Conservation (phyloP, 2,113 vertebrate species). For the Saguinus midas region DNA sequence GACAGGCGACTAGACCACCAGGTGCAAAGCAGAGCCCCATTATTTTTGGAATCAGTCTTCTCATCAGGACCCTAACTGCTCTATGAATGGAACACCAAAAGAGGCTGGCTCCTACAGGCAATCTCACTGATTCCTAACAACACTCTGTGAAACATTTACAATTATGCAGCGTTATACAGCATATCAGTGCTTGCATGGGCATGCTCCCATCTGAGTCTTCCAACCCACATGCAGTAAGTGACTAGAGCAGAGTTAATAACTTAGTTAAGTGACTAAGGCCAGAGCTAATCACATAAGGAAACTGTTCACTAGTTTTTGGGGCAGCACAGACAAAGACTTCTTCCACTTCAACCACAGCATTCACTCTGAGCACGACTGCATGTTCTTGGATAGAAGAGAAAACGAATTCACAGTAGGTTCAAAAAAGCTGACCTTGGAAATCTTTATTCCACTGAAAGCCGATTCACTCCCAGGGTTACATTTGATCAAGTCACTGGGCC, state of each 20-base stretch:
- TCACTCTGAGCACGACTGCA: not conserved
- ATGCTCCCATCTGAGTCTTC: not conserved
- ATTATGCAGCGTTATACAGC: not conserved
- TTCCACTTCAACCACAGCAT: accelerated
- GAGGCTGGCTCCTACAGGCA: not conserved
- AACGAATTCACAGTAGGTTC: not conserved
- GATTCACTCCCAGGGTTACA: not conserved
- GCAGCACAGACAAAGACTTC: not conserved
- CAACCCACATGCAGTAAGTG: accelerated
- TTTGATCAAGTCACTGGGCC: not conserved
- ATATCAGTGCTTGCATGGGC: too few relatives aligned
- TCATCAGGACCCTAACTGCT: not conserved
- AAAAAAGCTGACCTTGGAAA: not conserved
- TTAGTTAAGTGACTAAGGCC: not conserved
- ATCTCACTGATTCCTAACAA: not conserved
- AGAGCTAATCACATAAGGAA: not conserved
- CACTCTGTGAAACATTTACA: not conserved
- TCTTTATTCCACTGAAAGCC: not conserved
- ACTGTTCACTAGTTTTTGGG: not conserved
- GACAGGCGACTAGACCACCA: not conserved
- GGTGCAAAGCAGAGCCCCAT: not conserved
- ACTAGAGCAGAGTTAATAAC: not conserved
- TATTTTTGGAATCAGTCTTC: not conserved
- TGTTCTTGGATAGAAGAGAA: not conserved
- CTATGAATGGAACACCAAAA: not conserved